Conservation (phyloP, 2,888 invertebrate species). For the Agriopis marginaria region DNA sequence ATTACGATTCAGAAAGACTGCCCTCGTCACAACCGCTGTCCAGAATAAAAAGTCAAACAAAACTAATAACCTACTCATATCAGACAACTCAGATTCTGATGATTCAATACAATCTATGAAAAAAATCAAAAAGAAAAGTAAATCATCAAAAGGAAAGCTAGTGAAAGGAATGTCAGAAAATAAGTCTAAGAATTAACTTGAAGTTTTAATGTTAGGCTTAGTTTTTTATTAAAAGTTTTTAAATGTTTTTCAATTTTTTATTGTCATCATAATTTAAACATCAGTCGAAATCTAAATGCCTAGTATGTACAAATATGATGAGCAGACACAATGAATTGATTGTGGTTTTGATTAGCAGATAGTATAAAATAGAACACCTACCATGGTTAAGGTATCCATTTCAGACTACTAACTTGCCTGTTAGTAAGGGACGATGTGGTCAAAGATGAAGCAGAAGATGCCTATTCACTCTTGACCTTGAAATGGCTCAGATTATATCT, state of each 20-base stretch:
- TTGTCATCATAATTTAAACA: too few species aligned
- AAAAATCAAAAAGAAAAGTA: constrained; percentile 81
- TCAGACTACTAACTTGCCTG: too few species aligned
- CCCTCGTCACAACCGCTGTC: constrained; percentile 86
- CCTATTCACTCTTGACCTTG: too few species aligned
- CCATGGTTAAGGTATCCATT: too few species aligned
- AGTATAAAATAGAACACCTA: too few species aligned
- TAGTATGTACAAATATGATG: too few species aligned
- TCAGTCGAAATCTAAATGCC: too few species aligned
- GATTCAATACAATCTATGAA: constrained; percentile 73
- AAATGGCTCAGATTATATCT: too few species aligned
- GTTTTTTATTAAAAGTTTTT: constrained; percentile 41
- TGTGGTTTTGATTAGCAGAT: too few species aligned
- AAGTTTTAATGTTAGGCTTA: constrained; percentile 13
- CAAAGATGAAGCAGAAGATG: too few species aligned
- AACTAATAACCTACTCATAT: constrained; percentile 53
- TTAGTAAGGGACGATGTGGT: too few species aligned
- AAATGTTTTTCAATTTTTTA: constrained; percentile 14
- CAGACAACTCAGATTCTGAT: constrained; percentile 79
- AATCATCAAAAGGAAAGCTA: constrained; percentile 66
- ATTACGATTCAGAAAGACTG: constrained; percentile 86
- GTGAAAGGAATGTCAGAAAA: constrained; percentile 64
- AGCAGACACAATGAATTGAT: too few species aligned
- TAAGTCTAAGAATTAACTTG: constrained; percentile 62
- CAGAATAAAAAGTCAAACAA: constrained; percentile 72